phyloP scores from a whole-genome alignment of 2,797 vertebrate species.

The Darevskia nairensis region DNA sequence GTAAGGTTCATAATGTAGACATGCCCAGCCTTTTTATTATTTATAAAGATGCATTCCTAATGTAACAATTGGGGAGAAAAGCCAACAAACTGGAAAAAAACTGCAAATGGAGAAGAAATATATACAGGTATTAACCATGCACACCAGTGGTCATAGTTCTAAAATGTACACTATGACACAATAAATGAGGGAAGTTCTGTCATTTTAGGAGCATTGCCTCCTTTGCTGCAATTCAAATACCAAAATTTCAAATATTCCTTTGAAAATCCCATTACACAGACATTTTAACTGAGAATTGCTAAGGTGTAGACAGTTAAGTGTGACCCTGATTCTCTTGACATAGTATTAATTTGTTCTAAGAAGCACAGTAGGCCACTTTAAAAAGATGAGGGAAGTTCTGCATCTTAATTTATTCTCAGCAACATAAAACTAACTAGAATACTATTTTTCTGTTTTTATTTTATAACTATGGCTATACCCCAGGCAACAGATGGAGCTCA shows the following conservation, averaged over 20 bases:
- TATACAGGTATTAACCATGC: not conserved
- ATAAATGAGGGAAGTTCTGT: not conserved
- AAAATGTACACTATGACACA: not conserved
- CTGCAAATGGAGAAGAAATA: not conserved
- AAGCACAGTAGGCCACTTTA: not conserved
- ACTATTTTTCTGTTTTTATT: not conserved
- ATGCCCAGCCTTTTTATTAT: not conserved
- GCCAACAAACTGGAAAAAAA: not conserved
- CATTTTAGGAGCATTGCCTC: not conserved
- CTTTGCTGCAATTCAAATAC: conserved; percentile 9
- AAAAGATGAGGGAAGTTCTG: not conserved
- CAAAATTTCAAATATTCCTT: not conserved
- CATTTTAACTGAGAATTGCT: not conserved
- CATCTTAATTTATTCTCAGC: not conserved
- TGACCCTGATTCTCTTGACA: not conserved
- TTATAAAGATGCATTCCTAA: not conserved
- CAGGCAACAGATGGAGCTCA: not conserved
- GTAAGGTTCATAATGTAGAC: not conserved
- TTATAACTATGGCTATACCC: not conserved
- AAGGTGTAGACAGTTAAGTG: not conserved
- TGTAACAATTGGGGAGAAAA: not conserved
- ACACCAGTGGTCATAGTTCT: not conserved
- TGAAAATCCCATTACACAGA: not conserved
- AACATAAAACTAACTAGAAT: not conserved
- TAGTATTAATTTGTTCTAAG: not conserved